These are phyloP conservation scores for Neuroscelio doddi DNA, from an alignment of 2,888 invertebrate species.

Conservation along the genomic window DNA sequence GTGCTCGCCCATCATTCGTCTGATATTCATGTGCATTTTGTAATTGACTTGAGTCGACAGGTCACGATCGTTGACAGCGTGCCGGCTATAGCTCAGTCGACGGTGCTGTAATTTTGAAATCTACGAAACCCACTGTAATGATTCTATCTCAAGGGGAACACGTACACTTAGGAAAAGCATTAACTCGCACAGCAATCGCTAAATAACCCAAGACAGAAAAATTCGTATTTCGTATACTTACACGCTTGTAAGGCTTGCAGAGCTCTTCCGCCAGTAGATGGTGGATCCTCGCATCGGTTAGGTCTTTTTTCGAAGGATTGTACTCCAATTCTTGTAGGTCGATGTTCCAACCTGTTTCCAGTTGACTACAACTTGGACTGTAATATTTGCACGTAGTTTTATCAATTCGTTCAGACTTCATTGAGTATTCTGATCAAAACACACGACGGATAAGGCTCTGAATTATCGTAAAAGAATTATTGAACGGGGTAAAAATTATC, in stretches of 20 bases:
- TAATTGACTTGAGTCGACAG: constrained; percentile 90
- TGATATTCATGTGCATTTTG: constrained; percentile 91
- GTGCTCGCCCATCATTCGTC: constrained; percentile 88
- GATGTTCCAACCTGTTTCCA: constrained; percentile 91
- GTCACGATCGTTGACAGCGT: constrained; percentile 92
- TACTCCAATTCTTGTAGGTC: constrained; percentile 96
- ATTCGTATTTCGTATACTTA: constrained; percentile 76
- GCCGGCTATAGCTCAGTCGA: constrained; percentile 90
- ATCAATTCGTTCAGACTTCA: too few relatives aligned
- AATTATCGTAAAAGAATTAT: too few relatives aligned
- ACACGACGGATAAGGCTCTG: too few relatives aligned
- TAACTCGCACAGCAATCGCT: neutral
- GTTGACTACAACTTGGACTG: constrained; percentile 88
- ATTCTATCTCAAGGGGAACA: constrained; percentile 8
- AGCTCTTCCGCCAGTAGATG: constrained; percentile 92
- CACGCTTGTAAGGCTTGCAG: constrained; percentile 89
- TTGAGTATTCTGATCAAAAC: too few relatives aligned
- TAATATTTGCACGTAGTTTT: too few relatives aligned
- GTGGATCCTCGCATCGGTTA: constrained; percentile 95
- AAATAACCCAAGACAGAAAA: too few relatives aligned
- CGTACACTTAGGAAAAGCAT: neutral
- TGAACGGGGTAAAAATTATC: too few relatives aligned
- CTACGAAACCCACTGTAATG: constrained; percentile 11
- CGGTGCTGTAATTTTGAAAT: constrained; percentile 79
- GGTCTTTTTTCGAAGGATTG: constrained; percentile 91